Conservation (phyloP, 2,888 invertebrate genomes). For the Aelia acuminata region DNA sequence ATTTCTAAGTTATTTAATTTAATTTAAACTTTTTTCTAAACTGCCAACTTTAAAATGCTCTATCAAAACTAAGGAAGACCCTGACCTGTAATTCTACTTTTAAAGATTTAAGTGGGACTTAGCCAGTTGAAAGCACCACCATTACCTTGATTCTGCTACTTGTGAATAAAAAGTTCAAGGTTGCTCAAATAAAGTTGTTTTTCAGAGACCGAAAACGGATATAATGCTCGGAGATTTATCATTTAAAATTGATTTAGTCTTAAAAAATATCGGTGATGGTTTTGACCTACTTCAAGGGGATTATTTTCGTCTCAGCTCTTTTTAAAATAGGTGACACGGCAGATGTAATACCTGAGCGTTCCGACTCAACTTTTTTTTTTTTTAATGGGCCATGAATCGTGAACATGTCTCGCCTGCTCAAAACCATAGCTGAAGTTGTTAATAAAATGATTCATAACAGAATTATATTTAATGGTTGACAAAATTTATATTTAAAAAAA, state of each 20-base stretch:
- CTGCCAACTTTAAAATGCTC: no score
- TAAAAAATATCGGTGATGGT: neutral
- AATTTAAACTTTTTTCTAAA: no score
- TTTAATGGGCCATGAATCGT: neutral
- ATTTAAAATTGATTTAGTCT: neutral
- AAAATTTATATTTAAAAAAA: no score
- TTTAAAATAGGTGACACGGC: constrained; percentile 16
- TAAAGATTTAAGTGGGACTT: neutral
- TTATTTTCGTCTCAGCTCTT: constrained; percentile 13
- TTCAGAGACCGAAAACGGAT: neutral
- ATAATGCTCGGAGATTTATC: neutral
- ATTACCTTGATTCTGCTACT: neutral
- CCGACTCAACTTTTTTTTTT: neutral
- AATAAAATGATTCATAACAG: no score
- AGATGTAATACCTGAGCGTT: neutral
- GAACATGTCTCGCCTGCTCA: neutral
- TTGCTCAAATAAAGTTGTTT: neutral
- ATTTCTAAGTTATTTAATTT: no score
- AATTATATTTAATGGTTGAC: no score
- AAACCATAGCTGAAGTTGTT: neutral
- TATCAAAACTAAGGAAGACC: neutral
- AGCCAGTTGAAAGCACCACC: neutral
- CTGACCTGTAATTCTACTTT: neutral
- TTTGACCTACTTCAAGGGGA: neutral
- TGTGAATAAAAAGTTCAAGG: neutral